Conservation (phyloP, 30 jellyfish, hydroid and myxozoan species). For the Aurelia coerulea region DNA sequence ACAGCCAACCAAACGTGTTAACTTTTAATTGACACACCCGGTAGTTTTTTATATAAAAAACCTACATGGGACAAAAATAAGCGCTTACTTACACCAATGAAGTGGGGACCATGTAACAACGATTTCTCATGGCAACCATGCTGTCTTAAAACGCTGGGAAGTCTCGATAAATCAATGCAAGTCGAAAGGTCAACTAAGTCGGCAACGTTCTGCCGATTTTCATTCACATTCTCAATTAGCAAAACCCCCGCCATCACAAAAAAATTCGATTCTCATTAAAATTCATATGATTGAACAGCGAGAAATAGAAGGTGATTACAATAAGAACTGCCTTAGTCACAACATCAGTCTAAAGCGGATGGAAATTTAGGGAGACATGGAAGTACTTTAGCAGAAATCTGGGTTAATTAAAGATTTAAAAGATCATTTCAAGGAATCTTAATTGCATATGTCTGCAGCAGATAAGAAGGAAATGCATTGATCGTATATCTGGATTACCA, state of each 20-base stretch:
- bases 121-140: too few species aligned
- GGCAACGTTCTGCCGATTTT: neutral
- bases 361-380: neutral
- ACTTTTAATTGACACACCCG: too few species aligned
- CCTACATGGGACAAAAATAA: too few species aligned
- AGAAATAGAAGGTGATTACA: neutral
- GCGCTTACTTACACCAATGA: too few species aligned
- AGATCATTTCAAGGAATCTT: neutral
- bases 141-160: too few species aligned
- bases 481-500: too few species aligned
- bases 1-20: too few species aligned
- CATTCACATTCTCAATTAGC: neutral
- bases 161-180: neutral
- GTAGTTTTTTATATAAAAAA: too few species aligned
- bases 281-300: conserved; percentile 13
- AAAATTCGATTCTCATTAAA: conserved; percentile 5
- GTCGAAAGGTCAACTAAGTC: neutral
- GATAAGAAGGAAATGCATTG: too few species aligned
- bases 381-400: neutral
- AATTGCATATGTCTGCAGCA: too few species aligned
- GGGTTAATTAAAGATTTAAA: neutral
- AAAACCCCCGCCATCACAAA: conserved; percentile 4
- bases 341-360: neutral
- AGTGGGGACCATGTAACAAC: too few species aligned
- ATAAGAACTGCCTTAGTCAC: conserved; percentile 20